Base-by-base conservation (phyloP, 2,797 vertebrate species). In the Hydrolagus colliei region DNA sequence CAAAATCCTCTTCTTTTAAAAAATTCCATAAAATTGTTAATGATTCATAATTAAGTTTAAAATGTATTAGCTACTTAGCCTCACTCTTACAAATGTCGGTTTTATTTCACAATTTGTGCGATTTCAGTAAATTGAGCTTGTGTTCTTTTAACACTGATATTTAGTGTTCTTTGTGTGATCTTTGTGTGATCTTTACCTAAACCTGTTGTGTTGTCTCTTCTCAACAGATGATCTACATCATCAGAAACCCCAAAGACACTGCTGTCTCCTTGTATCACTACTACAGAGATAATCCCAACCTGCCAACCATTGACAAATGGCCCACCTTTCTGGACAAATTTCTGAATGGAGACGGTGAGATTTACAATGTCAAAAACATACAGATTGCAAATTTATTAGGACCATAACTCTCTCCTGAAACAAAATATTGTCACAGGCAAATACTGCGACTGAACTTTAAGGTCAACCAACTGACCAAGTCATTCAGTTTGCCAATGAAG, bases 201-300 rank as follows among this genome's bases (percentile, higher is more conserved):
- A 16, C 68, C 1, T 71, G 68, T 18, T 0, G 72, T 78, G 85
- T 78, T 22, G 62, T 6, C 9, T 88, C 87, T 0, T 41, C 87
- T 88, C 88, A 27, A 73, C 88, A 94, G 94, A 90, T 92, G 62
- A 92, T 94, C 80, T 94, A 93, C 87, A 88, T 94, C 73, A 67
- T 90, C 87, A 90, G 93, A 73, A 94, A 94, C 73, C 93, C 93
- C 4, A 94, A 95, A 88, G 93, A 94, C 67, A 94, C 87, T 0
- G 93, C 94, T 0, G 93, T 95, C 85, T 95, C 93, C 32, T 89
- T 95, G 87, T 94, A 88, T 75, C 91, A 94, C 88, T 94, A 93
- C 90, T 95, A 94, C 88, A 91, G 85, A 89, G 92, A 93, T 0
- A 95, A 94, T 72, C 93, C 93, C 9, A 90, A 92, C 59, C 93